Base-by-base conservation (phyloP, 2,113 vertebrate species). In the Ceyx cyanopectus region DNA sequence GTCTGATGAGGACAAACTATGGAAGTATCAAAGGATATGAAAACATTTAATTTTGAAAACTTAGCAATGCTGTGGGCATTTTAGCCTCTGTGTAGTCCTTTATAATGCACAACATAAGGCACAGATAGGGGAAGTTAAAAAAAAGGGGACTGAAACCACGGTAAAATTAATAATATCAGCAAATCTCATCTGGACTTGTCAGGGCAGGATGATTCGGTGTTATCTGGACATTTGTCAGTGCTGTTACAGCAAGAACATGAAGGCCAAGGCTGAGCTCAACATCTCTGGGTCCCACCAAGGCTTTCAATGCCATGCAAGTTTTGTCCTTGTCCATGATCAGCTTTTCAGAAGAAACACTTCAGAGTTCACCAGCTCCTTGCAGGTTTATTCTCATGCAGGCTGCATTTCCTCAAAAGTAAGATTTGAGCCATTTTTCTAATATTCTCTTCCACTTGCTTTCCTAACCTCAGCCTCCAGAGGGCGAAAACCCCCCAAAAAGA, bases 381-480 rank as follows among this genome's bases (percentile, higher is more conserved):
- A 12, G 8, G 15, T 76, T 68, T 63, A 18, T 41, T 70, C 57
- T 40, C 61, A 17, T 4, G 24, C 7, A 23, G 23, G 9, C 15
- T 66, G 37, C 5, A 10, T 53, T 85, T 65, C 72, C 32, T 3
- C 29, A 41, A 48, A 43, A 7, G 5, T 18, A 41, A 41, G 7
- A 6, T 37, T 23, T 41, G 29, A 81, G 27, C 6, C 9, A 2
- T 29, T 37, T 63, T 40, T 29, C 26, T 37, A 37, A 7, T 4
- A 6, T n/a, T 29, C 6, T n/a, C 17, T 24, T 32, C 30, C 23
- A 6, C 63, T 88, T 81, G 58, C 14, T 82, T 57, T 92, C 32
- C 48, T 29, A 37, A 41, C 4, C 8, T 54, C 26, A 62, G 23
- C 90, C 96, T 86, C 88, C 79, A 96, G 96, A 94, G 88, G 94